Percentiles rank a stretch among this genome's conserved stretches.
These are phyloP conservation scores for Channallabes apus DNA, from an alignment of 2,797 vertebrate genomes.

Conservation along the genomic window DNA sequence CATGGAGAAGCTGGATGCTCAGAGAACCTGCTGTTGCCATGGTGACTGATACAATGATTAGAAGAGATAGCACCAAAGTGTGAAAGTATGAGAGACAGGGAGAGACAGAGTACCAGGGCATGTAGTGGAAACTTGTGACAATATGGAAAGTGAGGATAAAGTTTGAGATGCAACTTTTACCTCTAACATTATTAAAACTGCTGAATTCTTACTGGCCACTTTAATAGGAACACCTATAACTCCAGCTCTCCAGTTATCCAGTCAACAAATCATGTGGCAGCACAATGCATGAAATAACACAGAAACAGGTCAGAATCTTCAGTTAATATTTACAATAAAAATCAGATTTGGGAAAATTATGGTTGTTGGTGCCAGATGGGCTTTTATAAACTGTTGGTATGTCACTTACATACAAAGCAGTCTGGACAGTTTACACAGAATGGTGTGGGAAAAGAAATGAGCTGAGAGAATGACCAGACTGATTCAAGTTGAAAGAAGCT, in stretches of 20 bases:
- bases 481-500: background rate
- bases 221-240: background rate
- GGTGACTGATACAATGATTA: constrained; percentile 47
- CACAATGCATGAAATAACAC: background rate
- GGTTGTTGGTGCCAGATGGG: background rate
- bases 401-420: background rate
- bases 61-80: constrained; percentile 14
- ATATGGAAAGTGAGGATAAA: constrained; percentile 36
- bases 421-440: background rate
- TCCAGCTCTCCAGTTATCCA: background rate
- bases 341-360: background rate
- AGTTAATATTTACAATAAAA: background rate
- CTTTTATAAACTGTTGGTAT: background rate
- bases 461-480: background rate
- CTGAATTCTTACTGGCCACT: background rate
- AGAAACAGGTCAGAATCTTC: background rate
- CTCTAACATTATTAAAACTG: background rate
- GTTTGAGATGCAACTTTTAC: background rate
- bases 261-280: background rate
- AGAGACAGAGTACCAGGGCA: background rate
- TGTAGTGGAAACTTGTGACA: background rate
- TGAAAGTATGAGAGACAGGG: constrained; percentile 4
- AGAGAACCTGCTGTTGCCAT: constrained; percentile 42
- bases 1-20: constrained; percentile 27
- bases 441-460: background rate